A percentile compares a stretch with the other conserved stretches of the same genome.
phyloP scores from a whole-genome alignment of 2,113 vertebrate species.

The Podarcis raffonei region DNA sequence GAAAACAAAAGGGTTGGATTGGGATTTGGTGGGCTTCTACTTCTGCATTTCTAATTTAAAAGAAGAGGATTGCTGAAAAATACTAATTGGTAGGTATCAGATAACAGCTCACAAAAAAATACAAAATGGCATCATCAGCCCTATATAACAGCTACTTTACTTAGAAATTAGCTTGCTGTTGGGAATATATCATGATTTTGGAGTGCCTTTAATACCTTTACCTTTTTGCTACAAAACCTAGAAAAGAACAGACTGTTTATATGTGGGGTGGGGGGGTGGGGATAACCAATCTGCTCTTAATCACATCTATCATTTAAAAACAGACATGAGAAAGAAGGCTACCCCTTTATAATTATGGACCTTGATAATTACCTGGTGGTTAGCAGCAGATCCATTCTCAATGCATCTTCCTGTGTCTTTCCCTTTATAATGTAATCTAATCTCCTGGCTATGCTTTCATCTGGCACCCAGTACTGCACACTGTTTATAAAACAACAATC shows the following conservation, averaged over 20 bases:
- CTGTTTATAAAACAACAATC: slow-evolving; percentile 75
- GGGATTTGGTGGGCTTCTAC: background rate
- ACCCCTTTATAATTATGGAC: slow-evolving; percentile 65
- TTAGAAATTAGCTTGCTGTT: background rate
- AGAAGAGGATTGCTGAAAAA: background rate
- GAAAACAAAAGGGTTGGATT: background rate
- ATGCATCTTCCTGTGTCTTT: slow-evolving; percentile 66
- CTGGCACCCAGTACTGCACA: slow-evolving; percentile 65
- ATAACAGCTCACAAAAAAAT: fast-evolving
- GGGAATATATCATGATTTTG: background rate
- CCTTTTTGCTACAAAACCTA: slow-evolving; percentile 45
- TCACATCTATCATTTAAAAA: slow-evolving; percentile 68
- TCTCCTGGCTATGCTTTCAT: slow-evolving; percentile 73
- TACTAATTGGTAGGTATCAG: fast-evolving
- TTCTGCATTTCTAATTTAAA: background rate
- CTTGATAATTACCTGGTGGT: slow-evolving; percentile 74
- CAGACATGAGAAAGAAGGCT: slow-evolving; percentile 65
- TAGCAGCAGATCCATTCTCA: slow-evolving; percentile 62
- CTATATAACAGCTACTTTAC: background rate
- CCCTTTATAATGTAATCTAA: slow-evolving; percentile 73
- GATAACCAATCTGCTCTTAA: slow-evolving; percentile 63
- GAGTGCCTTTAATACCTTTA: slow-evolving; percentile 22
- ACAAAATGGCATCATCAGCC: background rate
- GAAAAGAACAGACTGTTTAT: slow-evolving; percentile 32
- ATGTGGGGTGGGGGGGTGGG: too few species aligned